phyloP scores from a whole-genome alignment of 2,888 invertebrate species.

The Drosophila tripunctata region DNA sequence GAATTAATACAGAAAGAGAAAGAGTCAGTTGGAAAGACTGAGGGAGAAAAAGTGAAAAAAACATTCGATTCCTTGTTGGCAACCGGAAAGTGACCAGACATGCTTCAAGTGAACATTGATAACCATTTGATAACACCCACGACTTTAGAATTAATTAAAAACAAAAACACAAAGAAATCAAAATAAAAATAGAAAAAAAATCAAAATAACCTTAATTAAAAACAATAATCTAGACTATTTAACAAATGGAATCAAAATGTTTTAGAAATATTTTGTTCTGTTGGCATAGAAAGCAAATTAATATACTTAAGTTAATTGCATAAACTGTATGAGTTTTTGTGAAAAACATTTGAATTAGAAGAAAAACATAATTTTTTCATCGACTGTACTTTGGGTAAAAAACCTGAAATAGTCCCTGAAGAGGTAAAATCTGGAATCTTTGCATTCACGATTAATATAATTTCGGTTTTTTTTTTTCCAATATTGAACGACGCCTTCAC shows the following conservation, averaged over 20 bases:
- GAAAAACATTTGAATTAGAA: too few species aligned
- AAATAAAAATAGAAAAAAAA: constrained; percentile 18
- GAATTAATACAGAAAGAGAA: neutral
- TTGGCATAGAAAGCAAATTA: too few species aligned
- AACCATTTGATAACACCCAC: constrained; percentile 78
- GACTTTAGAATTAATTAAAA: constrained; percentile 59
- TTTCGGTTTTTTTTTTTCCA: too few species aligned
- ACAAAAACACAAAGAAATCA: constrained; percentile 39
- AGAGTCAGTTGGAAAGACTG: constrained; percentile 4
- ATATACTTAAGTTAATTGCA: too few species aligned
- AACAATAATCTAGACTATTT: constrained; percentile 5
- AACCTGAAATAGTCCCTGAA: too few species aligned
- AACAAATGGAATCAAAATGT: neutral
- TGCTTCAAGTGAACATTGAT: constrained; percentile 54
- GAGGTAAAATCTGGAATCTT: too few species aligned
- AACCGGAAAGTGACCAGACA: constrained; percentile 73
- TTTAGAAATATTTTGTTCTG: neutral
- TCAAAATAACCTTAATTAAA: constrained; percentile 13
- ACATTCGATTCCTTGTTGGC: constrained; percentile 60
- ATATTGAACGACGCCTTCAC: too few species aligned
- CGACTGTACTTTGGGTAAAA: too few species aligned
- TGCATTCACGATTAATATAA: too few species aligned
- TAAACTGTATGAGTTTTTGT: too few species aligned
- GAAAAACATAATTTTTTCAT: too few species aligned
- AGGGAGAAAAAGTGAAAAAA: constrained; percentile 18